A percentile compares a stretch with the other conserved stretches of the same genome.
These are phyloP conservation scores for Frankliniella intonsa DNA, from an alignment of 2,888 invertebrate genomes.

Conservation along the genomic window DNA sequence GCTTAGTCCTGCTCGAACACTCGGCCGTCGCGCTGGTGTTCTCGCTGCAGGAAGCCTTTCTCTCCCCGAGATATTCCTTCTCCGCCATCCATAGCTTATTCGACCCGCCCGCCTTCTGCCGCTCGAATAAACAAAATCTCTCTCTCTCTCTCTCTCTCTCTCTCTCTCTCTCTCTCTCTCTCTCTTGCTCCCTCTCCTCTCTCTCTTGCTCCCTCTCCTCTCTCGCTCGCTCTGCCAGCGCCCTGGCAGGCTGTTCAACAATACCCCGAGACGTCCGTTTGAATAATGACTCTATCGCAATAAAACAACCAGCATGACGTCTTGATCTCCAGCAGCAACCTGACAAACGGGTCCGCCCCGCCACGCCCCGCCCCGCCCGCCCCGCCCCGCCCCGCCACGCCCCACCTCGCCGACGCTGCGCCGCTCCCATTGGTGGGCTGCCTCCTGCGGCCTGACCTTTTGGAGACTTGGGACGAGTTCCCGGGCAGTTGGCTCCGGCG, in stretches of 20 bases:
- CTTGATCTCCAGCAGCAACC: background rate
- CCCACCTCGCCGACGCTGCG: background rate
- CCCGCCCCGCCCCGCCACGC: background rate
- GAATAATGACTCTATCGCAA: conserved; percentile 17
- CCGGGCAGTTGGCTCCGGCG: too few relatives aligned
- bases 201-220: background rate
- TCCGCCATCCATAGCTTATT: background rate
- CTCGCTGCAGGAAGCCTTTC: background rate
- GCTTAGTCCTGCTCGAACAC: background rate
- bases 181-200: background rate
- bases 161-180: background rate
- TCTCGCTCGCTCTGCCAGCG: too few relatives aligned
- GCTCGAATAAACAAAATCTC: background rate
- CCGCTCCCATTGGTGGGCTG: background rate
- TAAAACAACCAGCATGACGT: conserved; percentile 21
- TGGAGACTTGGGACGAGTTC: background rate
- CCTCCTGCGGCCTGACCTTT: background rate
- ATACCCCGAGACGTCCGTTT: background rate
- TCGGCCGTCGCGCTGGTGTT: background rate
- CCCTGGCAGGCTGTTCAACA: background rate
- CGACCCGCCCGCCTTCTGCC: background rate
- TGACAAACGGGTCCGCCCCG: conserved; percentile 9
- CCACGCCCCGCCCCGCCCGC: background rate
- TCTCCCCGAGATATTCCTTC: background rate
- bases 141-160: background rate